These are phyloP conservation scores for Scortum barcoo DNA, from an alignment of 2,113 vertebrate genomes.

Conservation along the genomic window DNA sequence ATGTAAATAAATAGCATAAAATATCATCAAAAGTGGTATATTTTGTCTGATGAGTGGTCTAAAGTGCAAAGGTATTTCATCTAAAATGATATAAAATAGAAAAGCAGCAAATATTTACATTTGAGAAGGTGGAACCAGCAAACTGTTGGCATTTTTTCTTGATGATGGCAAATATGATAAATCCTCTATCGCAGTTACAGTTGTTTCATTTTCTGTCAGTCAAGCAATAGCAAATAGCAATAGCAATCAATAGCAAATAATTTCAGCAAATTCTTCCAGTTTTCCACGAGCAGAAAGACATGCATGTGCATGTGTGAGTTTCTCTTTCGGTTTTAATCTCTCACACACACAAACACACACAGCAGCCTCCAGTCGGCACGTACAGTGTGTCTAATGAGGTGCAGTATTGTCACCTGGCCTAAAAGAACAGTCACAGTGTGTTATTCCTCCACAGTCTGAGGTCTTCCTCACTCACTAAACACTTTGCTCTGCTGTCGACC, in stretches of 20 bases:
- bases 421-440: constrained; percentile 70
- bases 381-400: constrained; percentile 66
- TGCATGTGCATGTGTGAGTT: background rate
- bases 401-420: constrained; percentile 59
- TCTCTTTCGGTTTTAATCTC: background rate
- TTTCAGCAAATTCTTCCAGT: background rate
- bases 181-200: background rate
- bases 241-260: background rate
- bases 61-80: background rate
- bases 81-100: background rate
- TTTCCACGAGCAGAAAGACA: background rate
- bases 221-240: no score
- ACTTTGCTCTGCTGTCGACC: constrained; percentile 48
- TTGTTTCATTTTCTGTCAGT: background rate
- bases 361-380: constrained; percentile 8
- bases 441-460: constrained; percentile 48
- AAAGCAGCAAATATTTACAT: background rate
- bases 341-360: constrained; percentile 4
- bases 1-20: no score
- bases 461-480: constrained; percentile 53
- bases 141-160: background rate
- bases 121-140: background rate
- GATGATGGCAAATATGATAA: background rate
- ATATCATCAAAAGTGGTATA: no score
- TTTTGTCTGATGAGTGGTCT: no score